Base-by-base conservation (phyloP, 2,797 vertebrate genomes). In the Myripristis jacobus region DNA sequence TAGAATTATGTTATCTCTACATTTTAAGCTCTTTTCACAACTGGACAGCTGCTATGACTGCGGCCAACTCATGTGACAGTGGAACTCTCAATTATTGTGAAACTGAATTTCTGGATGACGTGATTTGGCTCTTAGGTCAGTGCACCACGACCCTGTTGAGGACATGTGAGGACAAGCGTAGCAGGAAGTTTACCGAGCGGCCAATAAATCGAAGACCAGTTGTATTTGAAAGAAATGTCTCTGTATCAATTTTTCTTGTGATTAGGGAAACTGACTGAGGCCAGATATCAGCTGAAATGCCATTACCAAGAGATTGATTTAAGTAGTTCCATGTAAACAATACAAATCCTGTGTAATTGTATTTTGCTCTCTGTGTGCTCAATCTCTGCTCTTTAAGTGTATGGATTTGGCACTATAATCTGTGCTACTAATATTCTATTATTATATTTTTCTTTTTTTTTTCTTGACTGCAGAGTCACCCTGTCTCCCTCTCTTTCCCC, bases 91-190 rank as follows among this genome's bases (percentile, higher is more conserved):
- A 8, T 75, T 36, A 51, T 16, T 34, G 53, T 64, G 34, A 58
- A 75, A 70, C 67, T 34, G 43, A 47, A 55, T 66, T 69, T 50
- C 24, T n/a, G 15, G 27, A 65, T 3, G 15, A 58, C 16, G 3
- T 21, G 60, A 53, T 63, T 70, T 73, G 29, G 36, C 44, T 34
- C 38, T 7, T 11, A 66, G 16, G 47, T 59, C 47, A 47, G 9
- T 16, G 60, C 60, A 13, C 48, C 46, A 48, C 10, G 3, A 18
- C 53, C 50, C 48, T 38, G 59, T 69, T 72, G 66, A 61, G 18
- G 44, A 18, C 13, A 51, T 68, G 57, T 75, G 58, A 59, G n/a
- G n/a, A n/a, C n/a, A 59, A 46, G 36, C 25, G 21, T 50, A 63
- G 60, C 59, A 41, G 41, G 43, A 27, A 60, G 27, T 53, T 60